A percentile compares a stretch with the other conserved stretches of the same genome.
Evolutionary conservation across 2,888 invertebrate species (phyloP).

Genomic region (Hydropsyche betteni): DNA sequence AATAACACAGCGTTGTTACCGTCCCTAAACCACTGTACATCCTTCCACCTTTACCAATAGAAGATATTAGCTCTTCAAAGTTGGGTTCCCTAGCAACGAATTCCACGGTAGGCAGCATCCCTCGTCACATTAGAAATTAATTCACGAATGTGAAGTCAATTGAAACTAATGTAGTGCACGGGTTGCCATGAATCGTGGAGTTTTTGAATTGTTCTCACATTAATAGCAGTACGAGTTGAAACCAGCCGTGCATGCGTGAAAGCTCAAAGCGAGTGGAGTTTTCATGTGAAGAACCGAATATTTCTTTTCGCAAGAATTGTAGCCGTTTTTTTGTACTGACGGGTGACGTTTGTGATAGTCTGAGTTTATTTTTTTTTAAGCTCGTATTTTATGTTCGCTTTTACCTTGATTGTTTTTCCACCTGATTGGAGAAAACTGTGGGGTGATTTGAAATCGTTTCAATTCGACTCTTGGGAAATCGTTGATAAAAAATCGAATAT

Average conservation of each 20-base stretch:
- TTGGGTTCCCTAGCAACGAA: constrained; percentile 49
- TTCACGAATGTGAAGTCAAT: constrained; percentile 52
- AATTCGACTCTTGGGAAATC: constrained; percentile 44
- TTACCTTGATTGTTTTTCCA: constrained; percentile 46
- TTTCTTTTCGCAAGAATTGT: too few relatives aligned
- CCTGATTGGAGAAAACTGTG: constrained; percentile 34
- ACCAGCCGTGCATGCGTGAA: too few relatives aligned
- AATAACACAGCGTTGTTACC: constrained; percentile 33
- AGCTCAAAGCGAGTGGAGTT: too few relatives aligned
- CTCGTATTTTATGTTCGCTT: constrained; percentile 3
- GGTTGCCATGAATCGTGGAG: constrained; percentile 17
- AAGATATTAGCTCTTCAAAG: constrained; percentile 52
- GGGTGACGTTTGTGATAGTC: too few relatives aligned
- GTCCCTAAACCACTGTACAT: constrained; percentile 21
- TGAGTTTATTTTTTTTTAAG: too few relatives aligned
- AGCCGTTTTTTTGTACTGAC: too few relatives aligned
- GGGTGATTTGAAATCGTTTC: constrained; percentile 37
- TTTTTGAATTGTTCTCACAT: constrained; percentile 24
- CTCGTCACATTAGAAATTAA: constrained; percentile 49
- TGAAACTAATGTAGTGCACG: constrained; percentile 52
- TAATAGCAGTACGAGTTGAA: too few relatives aligned
- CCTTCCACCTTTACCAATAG: constrained; percentile 47
- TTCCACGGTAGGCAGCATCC: constrained; percentile 32
- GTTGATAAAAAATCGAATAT: constrained; percentile 25
- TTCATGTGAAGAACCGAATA: neutral